phyloP scores from a whole-genome alignment of 2,888 invertebrate species.

The Nemapogon koenigi region DNA sequence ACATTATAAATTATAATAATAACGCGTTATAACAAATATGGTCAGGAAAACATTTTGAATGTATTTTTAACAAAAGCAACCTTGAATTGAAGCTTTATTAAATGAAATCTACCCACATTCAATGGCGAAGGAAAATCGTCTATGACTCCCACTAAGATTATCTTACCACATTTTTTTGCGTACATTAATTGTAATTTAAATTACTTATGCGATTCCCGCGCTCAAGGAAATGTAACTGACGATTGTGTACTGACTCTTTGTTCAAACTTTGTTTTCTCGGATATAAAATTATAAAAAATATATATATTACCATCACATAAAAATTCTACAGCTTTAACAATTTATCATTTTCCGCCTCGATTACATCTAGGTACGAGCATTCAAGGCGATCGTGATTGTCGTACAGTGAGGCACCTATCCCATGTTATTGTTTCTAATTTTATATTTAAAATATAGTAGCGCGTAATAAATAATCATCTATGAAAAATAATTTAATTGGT shows the following conservation, averaged over 20 bases:
- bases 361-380: slow-evolving; percentile 1
- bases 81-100: slow-evolving; percentile 34
- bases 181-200: slow-evolving; percentile 18
- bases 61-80: slow-evolving; percentile 16
- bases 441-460: too few species aligned
- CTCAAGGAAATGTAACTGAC: slow-evolving; percentile 33
- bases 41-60: too few species aligned
- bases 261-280: slow-evolving; percentile 10
- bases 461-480: too few species aligned
- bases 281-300: slow-evolving; percentile 3
- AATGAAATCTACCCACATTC: slow-evolving; percentile 28
- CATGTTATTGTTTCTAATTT: too few species aligned
- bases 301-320: slow-evolving; percentile 7
- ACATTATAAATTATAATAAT: not conserved
- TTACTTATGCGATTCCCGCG: slow-evolving; percentile 34
- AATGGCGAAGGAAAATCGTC: slow-evolving; percentile 29
- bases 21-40: not conserved
- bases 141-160: slow-evolving; percentile 23
- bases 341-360: slow-evolving; percentile 8
- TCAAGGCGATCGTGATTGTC: slow-evolving; percentile 7
- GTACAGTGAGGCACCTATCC: too few species aligned
- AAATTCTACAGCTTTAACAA: slow-evolving; percentile 6
- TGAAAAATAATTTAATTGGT: too few species aligned
- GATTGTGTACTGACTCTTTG: slow-evolving; percentile 16
- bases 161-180: slow-evolving; percentile 17